Conservation (phyloP, 2,888 invertebrate genomes). For the Scelioninae gen. 2 region DNA sequence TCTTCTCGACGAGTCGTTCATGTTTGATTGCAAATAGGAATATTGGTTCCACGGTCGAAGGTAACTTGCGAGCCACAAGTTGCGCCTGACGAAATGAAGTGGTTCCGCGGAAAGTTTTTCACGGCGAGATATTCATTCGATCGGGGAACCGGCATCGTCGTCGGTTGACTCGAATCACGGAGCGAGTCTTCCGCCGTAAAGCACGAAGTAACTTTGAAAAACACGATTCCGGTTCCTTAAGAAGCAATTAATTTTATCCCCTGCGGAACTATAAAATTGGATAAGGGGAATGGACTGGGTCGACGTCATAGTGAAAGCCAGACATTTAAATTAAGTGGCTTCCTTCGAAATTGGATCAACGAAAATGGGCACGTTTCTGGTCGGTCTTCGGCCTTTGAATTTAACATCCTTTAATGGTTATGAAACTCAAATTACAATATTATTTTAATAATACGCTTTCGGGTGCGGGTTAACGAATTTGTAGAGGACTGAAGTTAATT, state of each 20-base stretch:
- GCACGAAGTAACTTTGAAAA: constrained; percentile 65
- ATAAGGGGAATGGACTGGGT: constrained; percentile 52
- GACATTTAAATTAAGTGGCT: constrained; percentile 72
- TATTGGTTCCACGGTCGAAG: too few relatives aligned
- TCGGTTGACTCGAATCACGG: constrained; percentile 50
- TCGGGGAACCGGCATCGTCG: constrained; percentile 45
- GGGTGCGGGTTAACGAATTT: too few relatives aligned
- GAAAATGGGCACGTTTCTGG: constrained; percentile 61
- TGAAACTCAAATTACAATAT: constrained; percentile 41
- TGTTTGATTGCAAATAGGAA: too few relatives aligned
- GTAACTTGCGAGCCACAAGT: constrained; percentile 11
- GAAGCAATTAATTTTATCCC: constrained; percentile 73
- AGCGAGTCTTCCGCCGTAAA: constrained; percentile 43
- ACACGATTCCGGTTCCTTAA: constrained; percentile 73
- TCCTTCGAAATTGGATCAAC: constrained; percentile 72
- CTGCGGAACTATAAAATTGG: constrained; percentile 61
- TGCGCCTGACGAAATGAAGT: constrained; percentile 15
- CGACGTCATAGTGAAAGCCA: constrained; percentile 59
- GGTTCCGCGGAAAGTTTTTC: constrained; percentile 40
- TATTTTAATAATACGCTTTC: neutral
- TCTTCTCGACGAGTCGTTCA: neutral
- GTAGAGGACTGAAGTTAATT: too few relatives aligned
- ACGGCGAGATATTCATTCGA: constrained; percentile 40
- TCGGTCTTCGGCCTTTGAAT: constrained; percentile 39
- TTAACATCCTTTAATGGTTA: constrained; percentile 47